These are phyloP conservation scores for Belonocnema kinseyi DNA, from an alignment of 1,140 invertebrate species.

Conservation along the genomic window DNA sequence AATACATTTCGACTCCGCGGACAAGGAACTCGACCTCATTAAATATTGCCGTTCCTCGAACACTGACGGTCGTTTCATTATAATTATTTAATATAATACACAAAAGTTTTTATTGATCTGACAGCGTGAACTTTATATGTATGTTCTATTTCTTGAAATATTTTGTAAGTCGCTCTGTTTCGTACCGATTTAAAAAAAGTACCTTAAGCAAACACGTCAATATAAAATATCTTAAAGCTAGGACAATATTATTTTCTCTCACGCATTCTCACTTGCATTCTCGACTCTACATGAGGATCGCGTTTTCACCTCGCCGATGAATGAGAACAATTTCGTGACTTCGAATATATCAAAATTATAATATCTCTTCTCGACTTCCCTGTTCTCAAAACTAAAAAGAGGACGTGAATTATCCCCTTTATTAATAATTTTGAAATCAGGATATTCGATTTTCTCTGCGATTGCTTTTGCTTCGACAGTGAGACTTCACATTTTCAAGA, in stretches of 20 bases:
- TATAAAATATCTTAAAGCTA: conserved; percentile 61
- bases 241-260: conserved; percentile 44
- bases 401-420: background rate
- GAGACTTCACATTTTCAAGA: conserved; percentile 36
- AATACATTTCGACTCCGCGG: background rate
- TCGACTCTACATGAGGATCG: conserved; percentile 27
- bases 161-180: conserved; percentile 40
- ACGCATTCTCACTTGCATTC: conserved; percentile 22
- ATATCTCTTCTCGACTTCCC: conserved; percentile 28
- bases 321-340: conserved; percentile 46
- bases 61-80: conserved; percentile 19
- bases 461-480: background rate
- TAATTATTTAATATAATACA: conserved; percentile 14
- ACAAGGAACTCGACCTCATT: conserved; percentile 7
- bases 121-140: conserved; percentile 32
- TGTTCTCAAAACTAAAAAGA: background rate
- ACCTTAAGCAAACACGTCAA: conserved; percentile 56
- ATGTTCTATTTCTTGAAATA: conserved; percentile 10
- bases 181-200: conserved; percentile 57
- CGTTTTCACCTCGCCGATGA: conserved; percentile 32
- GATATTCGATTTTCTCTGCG: background rate
- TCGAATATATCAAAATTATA: conserved; percentile 47
- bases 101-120: background rate
- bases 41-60: background rate
- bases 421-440: background rate